Evolutionary conservation across 2,113 vertebrate species (phyloP), one percentile per base, ranked within the genome.

Genomic region (Fregetta grallaria): DNA sequence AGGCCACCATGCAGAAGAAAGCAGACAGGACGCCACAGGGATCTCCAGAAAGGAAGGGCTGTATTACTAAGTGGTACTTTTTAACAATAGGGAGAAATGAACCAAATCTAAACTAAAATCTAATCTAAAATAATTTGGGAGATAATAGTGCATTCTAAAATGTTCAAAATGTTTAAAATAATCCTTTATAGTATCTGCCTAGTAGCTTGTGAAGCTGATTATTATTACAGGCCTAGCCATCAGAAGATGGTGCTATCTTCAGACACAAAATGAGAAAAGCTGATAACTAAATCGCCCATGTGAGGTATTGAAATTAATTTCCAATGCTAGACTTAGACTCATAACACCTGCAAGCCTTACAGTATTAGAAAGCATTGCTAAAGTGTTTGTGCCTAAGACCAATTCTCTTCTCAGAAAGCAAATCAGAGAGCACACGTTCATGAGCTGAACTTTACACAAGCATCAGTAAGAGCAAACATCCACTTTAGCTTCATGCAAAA

Each of bases 11-110:
- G 38, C 11, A 38, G 56, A 89, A 84, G 27, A 86, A 82, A 72
- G 13, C 1, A 47, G 23, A 32, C 13, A 68, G 40, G 7, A 49
- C 13, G 1, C 30, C 20, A 1, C 1, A 1, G 18, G 4, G 17
- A 85, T 25, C 42, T 53, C 61, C 55, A 23, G 23, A 49, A 90
- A 82, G 6, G 20, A 63, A 71, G 22, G 9, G 6, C 38, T 62
- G 3, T 50, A 47, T 63, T 58, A 47, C 25, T 53, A 74, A 42
- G n/a, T 40, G 10, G 18, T 18, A 62, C 4, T 44, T 92, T 81
- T 53, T 56, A 71, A 61, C 3, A 29, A 14, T 4, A 74, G 19
- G 42, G 38, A 71, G 17, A 92, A 83, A 76, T 20, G 0, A 86
- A 76, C 13, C 6, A 42, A 68, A 83, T 38, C 26, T 53, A 88